Base-by-base conservation (phyloP, 2,797 vertebrate species). In the Acridotheres tristis region DNA sequence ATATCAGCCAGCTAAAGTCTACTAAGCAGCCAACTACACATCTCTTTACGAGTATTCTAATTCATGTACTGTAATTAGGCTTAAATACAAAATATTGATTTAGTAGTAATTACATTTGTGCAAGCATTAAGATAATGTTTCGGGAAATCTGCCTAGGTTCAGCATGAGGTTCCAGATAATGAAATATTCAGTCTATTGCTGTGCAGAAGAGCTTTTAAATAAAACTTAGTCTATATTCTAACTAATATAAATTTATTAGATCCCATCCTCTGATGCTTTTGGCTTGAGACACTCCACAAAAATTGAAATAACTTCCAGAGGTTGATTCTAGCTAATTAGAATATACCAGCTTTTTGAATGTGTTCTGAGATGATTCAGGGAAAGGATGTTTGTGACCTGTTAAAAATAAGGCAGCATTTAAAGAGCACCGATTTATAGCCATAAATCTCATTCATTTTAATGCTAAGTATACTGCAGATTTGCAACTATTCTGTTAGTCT, bases 21-120 rank as follows among this genome's bases (percentile, higher is more conserved):
- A 36, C 50, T 91, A 94, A 95, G 89, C 63, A 93, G 66, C 69
- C 79, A 95, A 38, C 34, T 50, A 58, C 53, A 54, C 8, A 48
- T 95, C 90, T 95, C 84, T 93, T 93, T 83, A 88, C 83, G 47
- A 85, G 71, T 89, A 36, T 61, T 77, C 50, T 94, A 88, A 96
- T 93, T 94, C 40, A 76, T 94, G 32, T 75, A 55, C 57, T 90
- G 76, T 94, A 96, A 96, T 97, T 96, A 97, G 72, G 63, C 77
- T 91, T 88, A 86, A 93, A 96, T 86, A 66, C 55, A 91, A 88
- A 96, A 94, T 89, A 95, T 96, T 93, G 95, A 97, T 95, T 95
- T 95, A 74, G 50, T 78, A 85, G 85, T 90, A 96, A 97, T 97
- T 96, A 91, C 83, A 85, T 95, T 87, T 95, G 53, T 90, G 66